These are phyloP conservation scores for Tachyglossus aculeatus DNA, from an alignment of 2,797 vertebrate species.

Conservation along the genomic window DNA sequence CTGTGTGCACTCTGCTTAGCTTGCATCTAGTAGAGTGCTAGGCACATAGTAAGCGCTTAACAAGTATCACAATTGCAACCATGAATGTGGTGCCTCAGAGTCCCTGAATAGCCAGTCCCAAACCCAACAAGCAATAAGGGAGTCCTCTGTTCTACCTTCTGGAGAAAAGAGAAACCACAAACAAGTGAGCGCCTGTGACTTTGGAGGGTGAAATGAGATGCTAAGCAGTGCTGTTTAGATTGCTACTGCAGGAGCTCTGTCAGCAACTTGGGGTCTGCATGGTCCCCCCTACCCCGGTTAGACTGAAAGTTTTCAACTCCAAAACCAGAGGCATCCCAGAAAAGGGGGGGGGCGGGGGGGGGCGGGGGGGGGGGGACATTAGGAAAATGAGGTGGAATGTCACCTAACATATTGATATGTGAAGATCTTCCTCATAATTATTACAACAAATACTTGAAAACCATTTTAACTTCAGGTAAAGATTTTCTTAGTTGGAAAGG, in stretches of 20 bases:
- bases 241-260: background rate
- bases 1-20: no score
- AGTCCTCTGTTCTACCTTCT: background rate
- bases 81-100: no score
- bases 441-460: conserved; percentile 70
- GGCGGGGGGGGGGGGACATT: no score
- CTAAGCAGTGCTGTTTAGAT: conserved; percentile 1
- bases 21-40: no score
- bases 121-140: no score
- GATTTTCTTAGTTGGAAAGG: conserved; percentile 66
- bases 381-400: conserved; percentile 16
- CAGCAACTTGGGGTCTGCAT: background rate
- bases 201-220: conserved; percentile 21
- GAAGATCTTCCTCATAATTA: conserved; percentile 58
- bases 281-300: background rate
- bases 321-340: background rate
- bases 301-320: background rate
- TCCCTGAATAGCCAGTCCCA: no score
- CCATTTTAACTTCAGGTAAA: conserved; percentile 63
- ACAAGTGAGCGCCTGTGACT: conserved; percentile 13
- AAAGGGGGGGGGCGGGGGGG: conserved; percentile 7
- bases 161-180: conserved; percentile 23
- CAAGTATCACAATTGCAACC: background rate
- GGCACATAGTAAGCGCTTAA: background rate
- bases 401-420: background rate